Evolutionary conservation across 2,113 vertebrate species (phyloP), one percentile per base, ranked within the genome.

Genomic region (Cygnus atratus): DNA sequence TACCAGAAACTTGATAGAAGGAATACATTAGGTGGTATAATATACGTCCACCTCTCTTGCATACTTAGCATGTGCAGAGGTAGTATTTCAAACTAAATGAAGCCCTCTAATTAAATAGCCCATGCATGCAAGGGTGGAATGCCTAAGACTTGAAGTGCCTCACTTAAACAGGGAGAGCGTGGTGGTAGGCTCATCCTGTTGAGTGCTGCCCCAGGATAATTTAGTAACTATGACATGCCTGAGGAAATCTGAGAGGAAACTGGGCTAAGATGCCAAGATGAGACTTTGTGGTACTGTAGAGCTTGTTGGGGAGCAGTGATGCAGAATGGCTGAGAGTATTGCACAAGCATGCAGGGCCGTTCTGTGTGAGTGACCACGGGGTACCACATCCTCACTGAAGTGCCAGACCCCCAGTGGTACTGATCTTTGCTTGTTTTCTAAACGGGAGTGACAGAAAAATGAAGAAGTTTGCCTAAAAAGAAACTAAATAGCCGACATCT

Each of bases 311-410:
- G 33, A 68, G 65, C 1, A 1, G 46, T 57, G 46, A 37, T 52
- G 24, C 10, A 43, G 58, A 43, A 33, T 0, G 2, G 7, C 21
- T 29, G 26, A 62, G 58, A 50, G 19, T 0, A 4, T 65, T 57
- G 31, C 29, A 54, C 16, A n/a, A 16, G 9, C 0, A 0, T 58
- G 25, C 19, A 33, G 31, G 24, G 9, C 19, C 37, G 28, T 83
- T 55, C 58, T 67, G 26, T 31, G 37, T n/a, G 24, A 46, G 62
- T 9, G 37, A 43, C 35, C 3, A 4, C 9, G 33, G 54, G 54
- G 37, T 13, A 2, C 39, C 55, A 13, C 16, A 4, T 52, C 48
- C 16, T 83, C 0, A 0, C n/a, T 37, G 72, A 48, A 66, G 29
- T 55, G 70, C 46, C 87, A 73, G 13, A 19, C 65, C 25, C 21